Conservation (phyloP, 2,888 invertebrate species). For the Erebia palarica region DNA sequence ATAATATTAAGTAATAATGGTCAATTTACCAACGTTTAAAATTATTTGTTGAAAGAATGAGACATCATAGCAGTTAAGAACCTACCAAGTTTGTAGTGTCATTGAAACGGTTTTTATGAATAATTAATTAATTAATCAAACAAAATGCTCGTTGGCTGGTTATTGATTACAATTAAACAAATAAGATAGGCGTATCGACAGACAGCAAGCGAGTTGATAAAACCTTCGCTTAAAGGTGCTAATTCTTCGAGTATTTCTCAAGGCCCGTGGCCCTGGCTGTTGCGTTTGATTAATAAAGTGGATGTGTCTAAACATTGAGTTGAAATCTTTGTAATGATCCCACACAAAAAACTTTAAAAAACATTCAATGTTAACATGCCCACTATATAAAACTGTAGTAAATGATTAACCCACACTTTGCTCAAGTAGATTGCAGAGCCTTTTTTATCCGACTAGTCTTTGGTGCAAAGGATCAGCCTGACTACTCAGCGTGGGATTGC, state of each 20-base stretch:
- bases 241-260: constrained; percentile 64
- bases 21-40: too few relatives aligned
- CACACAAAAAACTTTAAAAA: background rate
- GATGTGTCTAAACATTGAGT: constrained; percentile 19
- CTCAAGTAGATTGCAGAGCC: too few relatives aligned
- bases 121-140: constrained; percentile 12
- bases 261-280: constrained; percentile 49
- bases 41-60: too few relatives aligned
- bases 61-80: too few relatives aligned
- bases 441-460: too few relatives aligned
- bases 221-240: constrained; percentile 64
- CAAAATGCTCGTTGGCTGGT: constrained; percentile 11
- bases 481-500: too few relatives aligned
- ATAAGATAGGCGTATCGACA: constrained; percentile 45
- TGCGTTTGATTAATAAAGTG: constrained; percentile 54
- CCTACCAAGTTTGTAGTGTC: too few relatives aligned
- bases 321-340: background rate
- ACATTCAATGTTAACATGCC: too few relatives aligned
- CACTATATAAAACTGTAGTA: too few relatives aligned
- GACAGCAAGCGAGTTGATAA: constrained; percentile 47
- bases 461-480: too few relatives aligned
- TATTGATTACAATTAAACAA: constrained; percentile 39
- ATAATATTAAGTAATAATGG: too few relatives aligned
- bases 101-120: background rate
- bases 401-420: too few relatives aligned